These are phyloP conservation scores for Leptestheria dahalacensis DNA, from an alignment of 1,140 invertebrate species.

Conservation along the genomic window DNA sequence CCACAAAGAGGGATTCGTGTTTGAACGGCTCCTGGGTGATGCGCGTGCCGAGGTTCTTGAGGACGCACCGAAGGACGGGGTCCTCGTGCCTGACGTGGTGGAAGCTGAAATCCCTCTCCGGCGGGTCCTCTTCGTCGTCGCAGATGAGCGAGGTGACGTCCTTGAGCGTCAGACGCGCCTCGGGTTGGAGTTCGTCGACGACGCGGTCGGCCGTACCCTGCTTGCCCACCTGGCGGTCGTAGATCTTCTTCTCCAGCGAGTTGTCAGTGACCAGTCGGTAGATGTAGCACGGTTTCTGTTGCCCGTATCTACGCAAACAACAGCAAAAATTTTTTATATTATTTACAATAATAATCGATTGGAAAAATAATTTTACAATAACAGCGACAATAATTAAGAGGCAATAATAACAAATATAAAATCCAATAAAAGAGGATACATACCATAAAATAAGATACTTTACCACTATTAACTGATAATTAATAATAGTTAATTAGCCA, in stretches of 20 bases:
- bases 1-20: conserved; percentile 89
- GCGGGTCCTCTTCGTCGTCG: conserved; percentile 70
- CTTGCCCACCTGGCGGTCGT: conserved; percentile 94
- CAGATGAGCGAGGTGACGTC: conserved; percentile 87
- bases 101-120: conserved; percentile 45
- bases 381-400: background rate
- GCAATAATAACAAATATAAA: background rate
- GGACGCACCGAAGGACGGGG: conserved; percentile 57
- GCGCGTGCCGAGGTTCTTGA: conserved; percentile 46
- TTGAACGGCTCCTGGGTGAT: conserved; percentile 84
- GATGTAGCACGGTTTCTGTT: conserved; percentile 84
- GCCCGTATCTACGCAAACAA: conserved; percentile 56
- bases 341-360: too few relatives aligned
- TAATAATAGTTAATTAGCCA: too few relatives aligned
- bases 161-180: conserved; percentile 84
- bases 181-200: conserved; percentile 93
- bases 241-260: conserved; percentile 93
- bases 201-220: conserved; percentile 81
- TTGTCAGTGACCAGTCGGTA: conserved; percentile 94
- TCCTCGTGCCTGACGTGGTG: conserved; percentile 60
- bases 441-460: background rate
- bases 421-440: background rate
- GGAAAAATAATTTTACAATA: too few relatives aligned
- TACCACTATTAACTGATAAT: too few relatives aligned
- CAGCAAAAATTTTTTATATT: too few relatives aligned